Conservation (phyloP, 92 coral and sea anemone species). For the Pocillopora meandrina region DNA sequence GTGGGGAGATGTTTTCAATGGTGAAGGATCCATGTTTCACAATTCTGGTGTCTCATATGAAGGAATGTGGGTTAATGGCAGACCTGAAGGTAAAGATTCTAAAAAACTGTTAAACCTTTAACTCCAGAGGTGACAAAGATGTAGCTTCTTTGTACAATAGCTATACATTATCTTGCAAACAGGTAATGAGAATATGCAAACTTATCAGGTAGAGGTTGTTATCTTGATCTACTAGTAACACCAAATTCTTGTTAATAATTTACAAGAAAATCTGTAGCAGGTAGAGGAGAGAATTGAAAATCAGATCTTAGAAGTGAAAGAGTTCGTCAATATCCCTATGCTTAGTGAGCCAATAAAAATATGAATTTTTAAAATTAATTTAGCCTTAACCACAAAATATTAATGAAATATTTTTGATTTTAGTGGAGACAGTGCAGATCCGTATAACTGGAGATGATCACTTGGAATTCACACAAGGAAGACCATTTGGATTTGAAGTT, state of each 20-base stretch:
- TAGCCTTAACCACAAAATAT: background rate
- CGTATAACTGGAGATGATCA: slow-evolving; percentile 70
- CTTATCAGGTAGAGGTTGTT: too few relatives aligned
- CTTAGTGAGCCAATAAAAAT: background rate
- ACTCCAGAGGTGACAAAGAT: too few relatives aligned
- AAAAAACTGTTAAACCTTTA: too few relatives aligned
- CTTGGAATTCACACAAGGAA: slow-evolving; percentile 82
- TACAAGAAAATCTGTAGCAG: too few relatives aligned
- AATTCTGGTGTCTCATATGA: slow-evolving; percentile 87
- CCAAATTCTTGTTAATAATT: too few relatives aligned
- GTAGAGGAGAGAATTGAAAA: too few relatives aligned
- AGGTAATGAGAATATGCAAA: too few relatives aligned
- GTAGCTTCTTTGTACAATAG: too few relatives aligned
- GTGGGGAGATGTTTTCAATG: slow-evolving; percentile 93
- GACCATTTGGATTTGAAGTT: slow-evolving; percentile 92
- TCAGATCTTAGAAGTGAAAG: too few relatives aligned
- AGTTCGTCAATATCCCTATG: too few relatives aligned
- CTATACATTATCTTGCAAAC: too few relatives aligned
- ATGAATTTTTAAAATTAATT: background rate
- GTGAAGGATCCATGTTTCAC: slow-evolving; percentile 93
- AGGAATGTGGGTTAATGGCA: slow-evolving; percentile 94
- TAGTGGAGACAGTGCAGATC: slow-evolving; percentile 82
- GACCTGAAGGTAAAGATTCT: slow-evolving; percentile 80
- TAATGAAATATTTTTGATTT: background rate
- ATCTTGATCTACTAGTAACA: too few relatives aligned